Percentiles rank a stretch among this genome's conserved stretches.
phyloP scores from a whole-genome alignment of 2,888 invertebrate species.

The Philereme vetulata region DNA sequence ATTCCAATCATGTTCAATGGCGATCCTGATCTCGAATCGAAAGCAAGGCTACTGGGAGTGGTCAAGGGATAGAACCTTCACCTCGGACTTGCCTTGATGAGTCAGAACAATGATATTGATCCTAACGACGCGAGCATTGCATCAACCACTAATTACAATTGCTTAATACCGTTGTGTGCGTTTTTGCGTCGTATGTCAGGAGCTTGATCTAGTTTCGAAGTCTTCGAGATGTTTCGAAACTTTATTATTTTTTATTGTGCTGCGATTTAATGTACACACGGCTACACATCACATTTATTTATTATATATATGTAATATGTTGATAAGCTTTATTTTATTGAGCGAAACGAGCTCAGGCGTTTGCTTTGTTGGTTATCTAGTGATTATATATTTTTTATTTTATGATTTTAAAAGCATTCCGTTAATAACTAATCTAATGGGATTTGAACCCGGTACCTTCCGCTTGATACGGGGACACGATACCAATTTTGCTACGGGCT shows the following conservation, averaged over 20 bases:
- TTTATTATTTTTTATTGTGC: not conserved
- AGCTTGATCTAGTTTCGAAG: slow-evolving; percentile 32
- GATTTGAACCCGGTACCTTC: too few species aligned
- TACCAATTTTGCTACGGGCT: too few species aligned
- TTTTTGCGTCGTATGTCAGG: slow-evolving; percentile 39
- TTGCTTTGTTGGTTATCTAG: too few species aligned
- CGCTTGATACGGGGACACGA: too few species aligned
- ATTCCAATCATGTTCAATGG: slow-evolving; percentile 56
- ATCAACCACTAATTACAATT: slow-evolving; percentile 69
- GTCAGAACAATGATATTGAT: slow-evolving; percentile 66
- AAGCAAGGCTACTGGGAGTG: slow-evolving; percentile 77
- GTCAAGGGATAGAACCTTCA: slow-evolving; percentile 78
- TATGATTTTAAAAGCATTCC: too few species aligned
- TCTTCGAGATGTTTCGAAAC: slow-evolving; percentile 25
- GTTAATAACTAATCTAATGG: too few species aligned
- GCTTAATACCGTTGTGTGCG: slow-evolving; percentile 49
- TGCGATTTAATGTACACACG: slow-evolving; percentile 11
- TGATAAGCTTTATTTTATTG: not conserved
- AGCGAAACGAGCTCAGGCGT: too few species aligned
- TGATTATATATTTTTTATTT: too few species aligned
- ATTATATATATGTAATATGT: too few species aligned
- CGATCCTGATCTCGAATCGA: slow-evolving; percentile 61
- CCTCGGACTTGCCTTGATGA: slow-evolving; percentile 66
- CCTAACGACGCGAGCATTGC: slow-evolving; percentile 60
- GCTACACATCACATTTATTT: too few species aligned